Evolutionary conservation across 2,888 invertebrate species (phyloP).

Genomic region (Germaria angustata): DNA sequence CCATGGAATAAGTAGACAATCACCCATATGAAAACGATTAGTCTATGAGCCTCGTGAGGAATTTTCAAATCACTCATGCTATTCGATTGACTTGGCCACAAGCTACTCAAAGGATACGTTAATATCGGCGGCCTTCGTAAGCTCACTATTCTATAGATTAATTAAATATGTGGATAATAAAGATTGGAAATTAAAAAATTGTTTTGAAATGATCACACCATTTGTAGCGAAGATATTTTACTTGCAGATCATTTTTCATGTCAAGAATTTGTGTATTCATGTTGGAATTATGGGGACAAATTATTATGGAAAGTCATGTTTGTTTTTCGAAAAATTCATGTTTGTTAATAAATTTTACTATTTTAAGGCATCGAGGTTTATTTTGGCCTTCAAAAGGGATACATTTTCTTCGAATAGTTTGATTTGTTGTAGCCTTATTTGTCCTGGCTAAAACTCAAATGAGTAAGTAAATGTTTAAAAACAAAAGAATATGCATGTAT

Average conservation of each 20-base stretch:
- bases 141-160: constrained; percentile 35
- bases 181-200: constrained; percentile 47
- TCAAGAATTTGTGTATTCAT: constrained; percentile 26
- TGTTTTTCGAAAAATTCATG: constrained; percentile 2
- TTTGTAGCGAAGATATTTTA: constrained; percentile 20
- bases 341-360: constrained; percentile 15
- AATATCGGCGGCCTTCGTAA: background rate
- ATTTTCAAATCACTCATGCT: constrained; percentile 25
- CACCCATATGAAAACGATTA: constrained; percentile 6
- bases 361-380: background rate
- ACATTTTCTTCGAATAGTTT: background rate
- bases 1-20: background rate
- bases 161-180: constrained; percentile 52
- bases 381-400: background rate
- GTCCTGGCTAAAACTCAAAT: background rate
- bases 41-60: constrained; percentile 1
- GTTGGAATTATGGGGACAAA: constrained; percentile 2
- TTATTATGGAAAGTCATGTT: background rate
- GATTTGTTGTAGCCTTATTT: background rate
- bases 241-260: constrained; percentile 17
- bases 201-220: constrained; percentile 33
- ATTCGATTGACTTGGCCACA: background rate
- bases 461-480: background rate
- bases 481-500: background rate
- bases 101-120: background rate